Conservation (phyloP, 2,797 vertebrate species). For the Onychomys torridus region DNA sequence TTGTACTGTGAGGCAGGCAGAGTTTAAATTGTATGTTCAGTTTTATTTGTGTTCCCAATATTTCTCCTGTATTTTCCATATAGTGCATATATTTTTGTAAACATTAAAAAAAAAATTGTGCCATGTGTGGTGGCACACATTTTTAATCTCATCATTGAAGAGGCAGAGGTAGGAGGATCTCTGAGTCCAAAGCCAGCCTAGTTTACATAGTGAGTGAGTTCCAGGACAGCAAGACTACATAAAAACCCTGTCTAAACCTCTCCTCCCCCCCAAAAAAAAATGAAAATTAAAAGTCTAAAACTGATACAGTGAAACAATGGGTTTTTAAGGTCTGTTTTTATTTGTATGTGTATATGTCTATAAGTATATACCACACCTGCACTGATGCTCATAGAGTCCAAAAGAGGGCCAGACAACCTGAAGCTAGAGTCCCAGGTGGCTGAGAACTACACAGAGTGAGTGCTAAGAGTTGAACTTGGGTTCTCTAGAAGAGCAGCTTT, state of each 20-base stretch:
- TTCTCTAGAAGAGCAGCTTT: neutral
- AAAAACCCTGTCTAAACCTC: too few species aligned
- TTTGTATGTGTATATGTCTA: neutral
- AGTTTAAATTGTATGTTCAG: constrained; percentile 31
- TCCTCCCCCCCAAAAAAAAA: neutral
- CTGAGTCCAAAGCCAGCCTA: neutral
- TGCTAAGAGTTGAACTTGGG: neutral
- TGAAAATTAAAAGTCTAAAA: neutral
- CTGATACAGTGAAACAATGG: neutral
- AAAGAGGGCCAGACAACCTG: neutral
- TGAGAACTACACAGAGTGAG: neutral
- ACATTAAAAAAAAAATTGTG: neutral
- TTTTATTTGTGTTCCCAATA: constrained; percentile 34
- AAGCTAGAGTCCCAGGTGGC: neutral
- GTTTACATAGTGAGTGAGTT: neutral
- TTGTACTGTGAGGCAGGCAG: neutral
- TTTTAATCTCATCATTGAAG: neutral
- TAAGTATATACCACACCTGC: neutral
- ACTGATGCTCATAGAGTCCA: neutral
- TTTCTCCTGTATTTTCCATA: constrained; percentile 4
- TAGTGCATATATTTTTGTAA: neutral
- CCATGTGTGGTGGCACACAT: neutral
- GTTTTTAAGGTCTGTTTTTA: neutral
- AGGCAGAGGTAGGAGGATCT: neutral
- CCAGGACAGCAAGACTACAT: neutral